A percentile compares a stretch with the other conserved stretches of the same genome.
phyloP scores from a whole-genome alignment of 2,888 invertebrate species.

The Nomada fabriciana region DNA sequence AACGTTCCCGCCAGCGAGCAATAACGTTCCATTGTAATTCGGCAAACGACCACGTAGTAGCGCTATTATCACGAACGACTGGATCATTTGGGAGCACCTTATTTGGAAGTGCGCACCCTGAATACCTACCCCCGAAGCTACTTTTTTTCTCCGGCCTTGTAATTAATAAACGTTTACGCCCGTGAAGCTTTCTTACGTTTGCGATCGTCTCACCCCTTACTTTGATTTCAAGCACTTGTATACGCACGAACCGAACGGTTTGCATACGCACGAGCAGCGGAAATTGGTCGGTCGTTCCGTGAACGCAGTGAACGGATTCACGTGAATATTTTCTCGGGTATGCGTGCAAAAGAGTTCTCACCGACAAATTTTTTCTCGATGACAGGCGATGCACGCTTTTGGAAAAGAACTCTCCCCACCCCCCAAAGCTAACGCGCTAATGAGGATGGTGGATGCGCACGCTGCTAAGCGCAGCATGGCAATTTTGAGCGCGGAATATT shows the following conservation, averaged over 20 bases:
- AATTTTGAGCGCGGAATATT: constrained; percentile 28
- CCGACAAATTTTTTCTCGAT: constrained; percentile 60
- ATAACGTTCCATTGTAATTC: constrained; percentile 45
- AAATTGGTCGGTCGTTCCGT: constrained; percentile 1
- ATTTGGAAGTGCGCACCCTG: constrained; percentile 88
- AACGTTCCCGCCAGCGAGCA: constrained; percentile 65
- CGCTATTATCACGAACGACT: constrained; percentile 68
- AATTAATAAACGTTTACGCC: constrained; percentile 1
- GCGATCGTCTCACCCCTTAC: neutral
- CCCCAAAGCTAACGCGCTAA: constrained; percentile 64
- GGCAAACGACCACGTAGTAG: constrained; percentile 46
- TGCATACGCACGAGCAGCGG: constrained; percentile 10
- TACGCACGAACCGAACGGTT: constrained; percentile 11
- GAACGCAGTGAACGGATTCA: neutral
- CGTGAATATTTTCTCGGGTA: constrained; percentile 18
- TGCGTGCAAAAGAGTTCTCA: constrained; percentile 37
- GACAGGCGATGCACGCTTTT: constrained; percentile 78
- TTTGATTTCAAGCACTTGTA: constrained; percentile 22
- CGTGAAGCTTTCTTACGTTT: constrained; percentile 12
- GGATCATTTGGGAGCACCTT: constrained; percentile 86
- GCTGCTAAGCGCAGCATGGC: constrained; percentile 57
- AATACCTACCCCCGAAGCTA: constrained; percentile 58
- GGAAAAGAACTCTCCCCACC: constrained; percentile 75
- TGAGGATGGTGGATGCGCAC: constrained; percentile 60
- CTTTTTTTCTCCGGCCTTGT: constrained; percentile 12